phyloP scores from a whole-genome alignment of 2,113 vertebrate species.

The Todiramphus chloris region DNA sequence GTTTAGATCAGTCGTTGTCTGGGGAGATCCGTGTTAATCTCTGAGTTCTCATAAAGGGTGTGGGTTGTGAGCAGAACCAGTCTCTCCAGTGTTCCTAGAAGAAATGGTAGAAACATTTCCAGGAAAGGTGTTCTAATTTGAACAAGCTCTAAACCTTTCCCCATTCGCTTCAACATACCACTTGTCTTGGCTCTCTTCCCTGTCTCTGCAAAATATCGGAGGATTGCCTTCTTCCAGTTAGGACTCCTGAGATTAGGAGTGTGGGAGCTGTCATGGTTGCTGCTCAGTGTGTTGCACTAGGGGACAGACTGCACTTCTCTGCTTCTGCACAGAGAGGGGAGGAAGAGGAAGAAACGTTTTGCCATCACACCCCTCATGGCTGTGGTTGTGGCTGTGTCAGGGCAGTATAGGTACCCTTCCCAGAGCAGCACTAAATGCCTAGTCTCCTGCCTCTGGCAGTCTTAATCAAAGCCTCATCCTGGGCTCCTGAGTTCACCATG shows the following conservation, averaged over 20 bases:
- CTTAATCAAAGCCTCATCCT: background rate
- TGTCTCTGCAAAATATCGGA: background rate
- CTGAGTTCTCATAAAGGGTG: background rate
- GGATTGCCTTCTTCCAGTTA: background rate
- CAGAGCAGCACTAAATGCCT: background rate
- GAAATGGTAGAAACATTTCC: background rate
- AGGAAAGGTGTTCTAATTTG: background rate
- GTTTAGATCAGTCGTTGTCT: background rate
- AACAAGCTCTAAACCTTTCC: background rate
- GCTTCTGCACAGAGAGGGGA: background rate
- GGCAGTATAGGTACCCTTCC: background rate
- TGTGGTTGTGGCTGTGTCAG: background rate
- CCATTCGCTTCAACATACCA: background rate
- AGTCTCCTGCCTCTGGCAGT: background rate
- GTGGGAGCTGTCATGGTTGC: background rate
- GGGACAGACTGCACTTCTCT: background rate
- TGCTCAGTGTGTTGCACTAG: background rate
- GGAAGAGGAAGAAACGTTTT: background rate
- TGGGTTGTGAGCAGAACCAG: background rate
- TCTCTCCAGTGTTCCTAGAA: background rate
- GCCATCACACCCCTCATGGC: accelerated
- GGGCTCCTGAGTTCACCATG: accelerated
- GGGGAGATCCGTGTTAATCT: background rate
- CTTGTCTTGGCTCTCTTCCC: background rate
- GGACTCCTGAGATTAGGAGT: background rate